Percentiles rank a stretch among this genome's conserved stretches.
These are phyloP conservation scores for Scaptomyza caliginosa DNA, from an alignment of 2,888 invertebrate species.

Conservation along the genomic window DNA sequence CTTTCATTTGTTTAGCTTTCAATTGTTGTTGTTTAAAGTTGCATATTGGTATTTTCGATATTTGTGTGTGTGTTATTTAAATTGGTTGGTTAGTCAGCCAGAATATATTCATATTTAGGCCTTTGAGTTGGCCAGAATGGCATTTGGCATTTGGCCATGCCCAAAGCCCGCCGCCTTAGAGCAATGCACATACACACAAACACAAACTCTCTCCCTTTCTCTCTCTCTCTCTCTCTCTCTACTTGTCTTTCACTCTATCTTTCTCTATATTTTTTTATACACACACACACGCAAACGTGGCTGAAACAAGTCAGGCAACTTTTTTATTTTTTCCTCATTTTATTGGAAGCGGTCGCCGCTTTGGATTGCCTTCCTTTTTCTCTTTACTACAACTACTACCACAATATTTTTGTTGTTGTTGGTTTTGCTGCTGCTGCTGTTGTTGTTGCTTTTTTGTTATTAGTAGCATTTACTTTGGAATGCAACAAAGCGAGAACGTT, in stretches of 20 bases:
- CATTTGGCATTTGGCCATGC: constrained; percentile 52
- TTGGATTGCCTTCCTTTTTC: constrained; percentile 75
- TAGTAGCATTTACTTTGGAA: constrained; percentile 81
- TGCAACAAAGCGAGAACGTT: constrained; percentile 80
- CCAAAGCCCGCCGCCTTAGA: constrained; percentile 52
- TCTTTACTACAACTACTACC: constrained; percentile 61
- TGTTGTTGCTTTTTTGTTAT: constrained; percentile 70
- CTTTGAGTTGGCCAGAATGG: constrained; percentile 57
- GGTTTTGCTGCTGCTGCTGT: constrained; percentile 46
- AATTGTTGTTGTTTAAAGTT: constrained; percentile 1
- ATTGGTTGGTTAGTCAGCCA: constrained; percentile 46
- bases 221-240: constrained; percentile 15
- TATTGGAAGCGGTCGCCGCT: constrained; percentile 72
- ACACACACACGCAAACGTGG: constrained; percentile 29
- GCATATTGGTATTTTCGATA: constrained; percentile 6
- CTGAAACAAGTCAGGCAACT: constrained; percentile 81
- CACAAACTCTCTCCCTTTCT: constrained; percentile 12
- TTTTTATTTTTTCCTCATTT: constrained; percentile 76
- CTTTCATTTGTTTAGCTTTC: constrained; percentile 17
- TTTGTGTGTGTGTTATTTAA: constrained; percentile 41
- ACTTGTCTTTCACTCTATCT: constrained; percentile 1
- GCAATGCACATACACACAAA: constrained; percentile 39
- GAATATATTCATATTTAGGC: constrained; percentile 31
- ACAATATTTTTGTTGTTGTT: constrained; percentile 28
- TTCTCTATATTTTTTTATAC: constrained; percentile 14